Evolutionary conservation across 2,797 vertebrate genomes (phyloP).

Genomic region (Microctenopoma stevenorrisi): DNA sequence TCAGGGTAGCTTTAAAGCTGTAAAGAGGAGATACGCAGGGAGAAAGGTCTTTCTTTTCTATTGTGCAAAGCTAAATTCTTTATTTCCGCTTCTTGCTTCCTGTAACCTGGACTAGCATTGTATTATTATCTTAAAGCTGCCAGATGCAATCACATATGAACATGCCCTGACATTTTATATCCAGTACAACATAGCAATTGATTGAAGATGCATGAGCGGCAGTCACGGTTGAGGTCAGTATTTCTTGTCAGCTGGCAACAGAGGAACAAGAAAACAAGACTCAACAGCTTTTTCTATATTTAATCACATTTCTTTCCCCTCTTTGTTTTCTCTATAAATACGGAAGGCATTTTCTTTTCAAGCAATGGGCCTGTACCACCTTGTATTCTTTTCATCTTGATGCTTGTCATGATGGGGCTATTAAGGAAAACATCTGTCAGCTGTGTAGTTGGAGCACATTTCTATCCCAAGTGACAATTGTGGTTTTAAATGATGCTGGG

Average conservation of each 20-base stretch:
- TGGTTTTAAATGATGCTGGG: constrained; percentile 29
- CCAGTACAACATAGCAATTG: constrained; percentile 30
- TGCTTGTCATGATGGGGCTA: constrained; percentile 54
- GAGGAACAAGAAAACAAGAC: constrained; percentile 11
- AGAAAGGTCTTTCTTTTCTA: constrained; percentile 32
- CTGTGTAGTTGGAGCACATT: constrained; percentile 24
- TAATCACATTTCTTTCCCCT: background rate
- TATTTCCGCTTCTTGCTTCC: constrained; percentile 2
- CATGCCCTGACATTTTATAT: constrained; percentile 8
- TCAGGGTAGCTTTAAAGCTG: constrained; percentile 42
- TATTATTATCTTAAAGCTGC: constrained; percentile 30
- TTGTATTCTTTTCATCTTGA: constrained; percentile 39
- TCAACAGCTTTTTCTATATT: constrained; percentile 9
- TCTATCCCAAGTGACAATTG: constrained; percentile 33
- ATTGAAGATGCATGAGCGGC: constrained; percentile 18
- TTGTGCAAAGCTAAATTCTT: constrained; percentile 38
- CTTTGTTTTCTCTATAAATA: constrained; percentile 28
- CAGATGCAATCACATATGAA: constrained; percentile 32
- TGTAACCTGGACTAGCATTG: background rate
- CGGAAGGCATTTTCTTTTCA: constrained; percentile 24
- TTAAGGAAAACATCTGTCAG: constrained; percentile 71
- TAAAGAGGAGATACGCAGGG: constrained; percentile 26
- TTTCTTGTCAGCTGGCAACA: constrained; percentile 1
- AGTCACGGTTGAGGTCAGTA: constrained; percentile 21
- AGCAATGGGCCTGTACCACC: constrained; percentile 1